Conservation (phyloP, 2,797 vertebrate genomes). For the Carapus acus region DNA sequence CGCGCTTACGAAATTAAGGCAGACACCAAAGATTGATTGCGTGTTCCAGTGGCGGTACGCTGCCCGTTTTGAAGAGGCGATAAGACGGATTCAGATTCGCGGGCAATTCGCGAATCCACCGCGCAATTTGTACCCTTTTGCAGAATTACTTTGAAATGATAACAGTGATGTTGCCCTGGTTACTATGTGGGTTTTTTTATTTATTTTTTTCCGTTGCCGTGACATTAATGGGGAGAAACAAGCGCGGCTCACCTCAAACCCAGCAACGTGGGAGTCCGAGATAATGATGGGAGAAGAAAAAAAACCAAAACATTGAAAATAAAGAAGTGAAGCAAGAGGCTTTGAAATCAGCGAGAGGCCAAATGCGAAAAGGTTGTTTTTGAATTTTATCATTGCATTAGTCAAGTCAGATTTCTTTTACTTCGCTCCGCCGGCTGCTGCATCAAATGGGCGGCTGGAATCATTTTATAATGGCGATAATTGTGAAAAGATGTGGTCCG, state of each 20-base stretch:
- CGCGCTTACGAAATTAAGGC: conserved; percentile 25
- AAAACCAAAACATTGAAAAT: too few species aligned
- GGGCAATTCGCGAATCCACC: conserved; percentile 23
- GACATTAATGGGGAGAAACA: conserved; percentile 46
- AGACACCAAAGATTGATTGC: conserved; percentile 46
- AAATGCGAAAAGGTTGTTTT: conserved; percentile 14
- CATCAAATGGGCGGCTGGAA: neutral
- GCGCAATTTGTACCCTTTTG: conserved; percentile 40
- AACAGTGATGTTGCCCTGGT: conserved; percentile 31
- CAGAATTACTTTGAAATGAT: conserved; percentile 23
- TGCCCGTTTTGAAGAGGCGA: conserved; percentile 15
- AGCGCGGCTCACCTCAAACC: conserved; percentile 20
- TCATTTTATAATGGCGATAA: conserved; percentile 5
- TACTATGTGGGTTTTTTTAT: conserved; percentile 24
- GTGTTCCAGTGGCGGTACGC: conserved; percentile 10
- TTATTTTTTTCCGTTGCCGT: too few species aligned
- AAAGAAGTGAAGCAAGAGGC: neutral
- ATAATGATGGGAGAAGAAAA: neutral
- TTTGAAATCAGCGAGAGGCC: conserved; percentile 14
- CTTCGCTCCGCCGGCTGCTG: conserved; percentile 11
- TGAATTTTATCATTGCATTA: conserved; percentile 6
- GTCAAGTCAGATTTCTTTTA: conserved; percentile 5
- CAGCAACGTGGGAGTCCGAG: conserved; percentile 1
- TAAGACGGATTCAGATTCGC: conserved; percentile 22
- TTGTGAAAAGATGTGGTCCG: neutral